phyloP scores from a whole-genome alignment of 2,113 vertebrate species.

The Thunnus maccoyii region DNA sequence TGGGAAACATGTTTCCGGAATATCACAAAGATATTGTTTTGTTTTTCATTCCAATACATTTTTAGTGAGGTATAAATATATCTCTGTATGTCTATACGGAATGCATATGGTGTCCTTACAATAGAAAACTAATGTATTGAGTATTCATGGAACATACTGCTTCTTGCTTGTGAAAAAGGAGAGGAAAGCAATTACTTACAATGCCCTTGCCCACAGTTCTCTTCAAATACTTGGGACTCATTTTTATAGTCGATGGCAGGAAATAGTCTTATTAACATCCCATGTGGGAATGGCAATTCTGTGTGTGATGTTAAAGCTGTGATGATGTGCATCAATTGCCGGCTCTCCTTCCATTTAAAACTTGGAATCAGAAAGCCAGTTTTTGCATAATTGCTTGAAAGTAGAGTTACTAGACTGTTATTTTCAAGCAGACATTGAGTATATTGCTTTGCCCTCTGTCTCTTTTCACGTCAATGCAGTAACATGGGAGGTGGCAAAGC shows the following conservation, averaged over 20 bases:
- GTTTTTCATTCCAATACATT: background rate
- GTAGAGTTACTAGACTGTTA: constrained; percentile 37
- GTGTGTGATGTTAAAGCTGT: constrained; percentile 37
- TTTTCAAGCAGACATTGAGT: constrained; percentile 48
- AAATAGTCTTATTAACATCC: constrained; percentile 60
- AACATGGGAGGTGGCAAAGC: constrained; percentile 26
- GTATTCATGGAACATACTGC: background rate
- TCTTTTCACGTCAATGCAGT: constrained; percentile 54
- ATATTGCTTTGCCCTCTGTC: constrained; percentile 40
- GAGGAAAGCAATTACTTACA: constrained; percentile 42
- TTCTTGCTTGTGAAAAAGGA: background rate
- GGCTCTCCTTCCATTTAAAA: constrained; percentile 26
- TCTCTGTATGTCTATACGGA: background rate
- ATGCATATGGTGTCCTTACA: background rate
- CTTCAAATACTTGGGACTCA: constrained; percentile 38
- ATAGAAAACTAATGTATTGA: background rate
- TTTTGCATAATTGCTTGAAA: constrained; percentile 52
- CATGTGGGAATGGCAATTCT: constrained; percentile 31
- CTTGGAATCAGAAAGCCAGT: constrained; percentile 12
- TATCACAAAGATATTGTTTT: background rate
- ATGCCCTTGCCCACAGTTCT: constrained; percentile 59
- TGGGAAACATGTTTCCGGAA: constrained; percentile 16
- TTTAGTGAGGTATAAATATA: constrained; percentile 16
- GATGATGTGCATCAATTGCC: constrained; percentile 55
- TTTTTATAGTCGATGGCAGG: constrained; percentile 48